phyloP scores from a whole-genome alignment of 2,888 invertebrate species.

The Poecilobothrus nobilitatus region DNA sequence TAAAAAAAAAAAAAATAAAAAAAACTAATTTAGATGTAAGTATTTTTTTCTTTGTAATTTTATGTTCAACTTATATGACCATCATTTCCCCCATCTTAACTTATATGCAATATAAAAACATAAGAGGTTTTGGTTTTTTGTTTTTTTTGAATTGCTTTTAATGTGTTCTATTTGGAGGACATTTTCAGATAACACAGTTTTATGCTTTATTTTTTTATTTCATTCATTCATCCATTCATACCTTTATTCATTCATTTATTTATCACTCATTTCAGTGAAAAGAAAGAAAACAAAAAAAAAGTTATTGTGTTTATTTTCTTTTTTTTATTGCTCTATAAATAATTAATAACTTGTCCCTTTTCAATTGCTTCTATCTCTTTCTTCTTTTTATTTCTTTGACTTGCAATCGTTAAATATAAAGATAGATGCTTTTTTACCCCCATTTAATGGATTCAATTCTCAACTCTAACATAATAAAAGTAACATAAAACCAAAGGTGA shows the following conservation, averaged over 20 bases:
- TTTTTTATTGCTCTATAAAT: slow-evolving; percentile 6
- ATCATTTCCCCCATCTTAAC: neutral
- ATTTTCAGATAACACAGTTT: slow-evolving; percentile 1
- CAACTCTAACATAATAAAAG: slow-evolving; percentile 6
- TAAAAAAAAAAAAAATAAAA: neutral
- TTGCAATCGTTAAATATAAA: no score
- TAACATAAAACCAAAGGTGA: slow-evolving; percentile 2
- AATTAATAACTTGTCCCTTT: slow-evolving; percentile 3
- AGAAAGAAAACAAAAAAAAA: no score
- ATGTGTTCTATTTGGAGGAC: slow-evolving; percentile 3
- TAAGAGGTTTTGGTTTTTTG: neutral
- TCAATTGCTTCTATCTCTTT: neutral
- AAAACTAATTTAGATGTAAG: slow-evolving; percentile 6
- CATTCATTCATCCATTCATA: neutral
- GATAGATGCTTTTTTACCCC: no score
- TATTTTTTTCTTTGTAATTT: neutral
- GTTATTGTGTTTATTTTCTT: neutral
- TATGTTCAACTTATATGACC: neutral
- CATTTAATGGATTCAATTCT: neutral
- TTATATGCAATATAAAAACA: neutral
- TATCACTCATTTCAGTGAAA: neutral
- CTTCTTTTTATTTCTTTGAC: no score
- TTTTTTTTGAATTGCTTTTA: neutral
- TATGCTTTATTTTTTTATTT: neutral
- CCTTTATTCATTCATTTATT: no score